Conservation (phyloP, 2,797 vertebrate species). For the Sarcophilus harrisii region DNA sequence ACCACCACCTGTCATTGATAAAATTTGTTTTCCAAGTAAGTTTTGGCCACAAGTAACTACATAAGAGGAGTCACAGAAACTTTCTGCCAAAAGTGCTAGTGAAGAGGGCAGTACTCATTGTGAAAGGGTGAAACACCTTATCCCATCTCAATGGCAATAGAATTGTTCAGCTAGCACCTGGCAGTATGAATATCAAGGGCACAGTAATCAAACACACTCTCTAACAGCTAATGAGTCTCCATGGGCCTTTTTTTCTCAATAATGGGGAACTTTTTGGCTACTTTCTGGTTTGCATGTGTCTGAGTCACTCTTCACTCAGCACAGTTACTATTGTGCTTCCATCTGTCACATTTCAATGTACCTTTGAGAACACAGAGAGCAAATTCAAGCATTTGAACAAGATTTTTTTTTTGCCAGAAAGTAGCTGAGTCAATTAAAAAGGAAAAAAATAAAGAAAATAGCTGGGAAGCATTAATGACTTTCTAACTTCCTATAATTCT, state of each 20-base stretch:
- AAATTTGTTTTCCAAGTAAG: slow-evolving; percentile 22
- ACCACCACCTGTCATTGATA: not conserved
- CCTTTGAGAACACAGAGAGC: not conserved
- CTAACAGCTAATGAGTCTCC: slow-evolving; percentile 18
- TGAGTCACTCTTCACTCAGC: not conserved
- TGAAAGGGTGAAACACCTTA: slow-evolving; percentile 7
- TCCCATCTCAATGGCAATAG: slow-evolving; percentile 1
- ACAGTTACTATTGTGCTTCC: slow-evolving; percentile 39
- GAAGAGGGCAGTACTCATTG: not conserved
- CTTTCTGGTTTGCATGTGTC: slow-evolving; percentile 3
- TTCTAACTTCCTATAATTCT: slow-evolving; percentile 20
- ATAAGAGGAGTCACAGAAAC: not conserved
- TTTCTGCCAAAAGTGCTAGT: not conserved
- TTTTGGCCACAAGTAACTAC: slow-evolving; percentile 16
- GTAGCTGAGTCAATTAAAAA: slow-evolving; percentile 1
- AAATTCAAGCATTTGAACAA: slow-evolving; percentile 36
- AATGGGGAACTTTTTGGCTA: slow-evolving; percentile 11
- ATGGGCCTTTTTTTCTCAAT: not conserved
- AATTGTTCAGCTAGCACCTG: not conserved
- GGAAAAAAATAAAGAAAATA: not conserved
- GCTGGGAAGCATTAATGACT: not conserved
- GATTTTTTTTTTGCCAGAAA: not conserved
- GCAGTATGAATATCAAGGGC: not conserved
- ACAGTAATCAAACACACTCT: slow-evolving; percentile 2
- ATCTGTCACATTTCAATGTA: not conserved